These are phyloP conservation scores for Grapholita molesta DNA, from an alignment of 1,140 invertebrate species.

Conservation along the genomic window DNA sequence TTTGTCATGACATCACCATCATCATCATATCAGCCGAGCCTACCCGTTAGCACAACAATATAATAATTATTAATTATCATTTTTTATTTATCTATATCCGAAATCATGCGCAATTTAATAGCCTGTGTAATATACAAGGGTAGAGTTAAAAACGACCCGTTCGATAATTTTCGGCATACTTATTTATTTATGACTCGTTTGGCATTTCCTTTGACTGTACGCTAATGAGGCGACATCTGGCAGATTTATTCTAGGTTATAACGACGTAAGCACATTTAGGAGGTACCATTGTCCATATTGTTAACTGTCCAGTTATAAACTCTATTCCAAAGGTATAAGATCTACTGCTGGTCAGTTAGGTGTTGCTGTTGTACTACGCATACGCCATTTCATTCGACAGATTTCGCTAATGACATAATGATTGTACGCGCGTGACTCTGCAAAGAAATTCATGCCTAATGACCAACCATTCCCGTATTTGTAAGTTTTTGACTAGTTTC, in stretches of 20 bases:
- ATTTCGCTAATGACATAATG: neutral
- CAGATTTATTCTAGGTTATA: neutral
- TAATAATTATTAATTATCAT: no score
- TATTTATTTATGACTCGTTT: neutral
- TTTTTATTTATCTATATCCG: no score
- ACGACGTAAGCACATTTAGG: neutral
- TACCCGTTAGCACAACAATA: no score
- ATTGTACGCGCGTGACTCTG: neutral
- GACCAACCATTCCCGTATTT: slow-evolving; percentile 3
- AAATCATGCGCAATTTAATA: no score
- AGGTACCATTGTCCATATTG: no score
- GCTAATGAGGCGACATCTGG: slow-evolving; percentile 13
- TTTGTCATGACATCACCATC: no score
- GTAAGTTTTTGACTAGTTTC: slow-evolving; percentile 7
- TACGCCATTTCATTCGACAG: neutral
- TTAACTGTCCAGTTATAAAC: no score
- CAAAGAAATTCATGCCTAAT: neutral
- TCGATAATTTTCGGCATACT: neutral
- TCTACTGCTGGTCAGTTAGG: no score
- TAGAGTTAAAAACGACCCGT: neutral
- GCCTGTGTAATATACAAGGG: neutral
- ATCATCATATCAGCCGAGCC: no score
- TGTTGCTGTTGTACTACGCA: no score
- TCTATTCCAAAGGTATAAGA: no score
- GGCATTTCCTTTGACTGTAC: slow-evolving; percentile 15